These are phyloP conservation scores for Hydrolagus affinis DNA, from an alignment of 2,113 vertebrate genomes.

Conservation along the genomic window DNA sequence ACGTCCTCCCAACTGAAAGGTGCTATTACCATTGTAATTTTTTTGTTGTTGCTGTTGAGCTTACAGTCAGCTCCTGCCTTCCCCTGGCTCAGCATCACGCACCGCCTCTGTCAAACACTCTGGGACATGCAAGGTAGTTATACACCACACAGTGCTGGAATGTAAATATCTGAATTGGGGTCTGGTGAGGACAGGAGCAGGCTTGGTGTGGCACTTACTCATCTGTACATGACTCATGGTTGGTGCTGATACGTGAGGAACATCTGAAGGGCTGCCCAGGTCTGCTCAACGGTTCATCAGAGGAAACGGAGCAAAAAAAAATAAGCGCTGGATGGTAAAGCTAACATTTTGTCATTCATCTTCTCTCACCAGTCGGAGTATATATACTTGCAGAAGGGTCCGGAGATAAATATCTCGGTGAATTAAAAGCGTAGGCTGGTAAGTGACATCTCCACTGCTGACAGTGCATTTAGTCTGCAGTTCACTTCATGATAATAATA, in stretches of 20 bases:
- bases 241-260: no score
- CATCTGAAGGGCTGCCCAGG: no score
- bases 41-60: no score
- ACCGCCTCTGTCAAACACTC: no score
- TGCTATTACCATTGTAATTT: no score
- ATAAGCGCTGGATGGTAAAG: background rate
- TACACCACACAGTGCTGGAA: background rate
- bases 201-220: background rate
- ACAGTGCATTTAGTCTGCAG: no score
- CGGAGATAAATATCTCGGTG: slow-evolving; percentile 59
- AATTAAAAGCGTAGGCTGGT: slow-evolving; percentile 44
- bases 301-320: no score
- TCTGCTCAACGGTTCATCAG: no score
- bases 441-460: background rate
- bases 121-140: background rate
- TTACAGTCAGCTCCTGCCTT: no score
- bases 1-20: no score
- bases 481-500: no score
- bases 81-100: no score
- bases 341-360: slow-evolving; percentile 20
- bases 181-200: background rate
- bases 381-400: slow-evolving; percentile 45
- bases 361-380: slow-evolving; percentile 46
- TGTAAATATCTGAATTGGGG: background rate
- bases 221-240: background rate